These are phyloP conservation scores for Dendrocopos noguchii DNA, from an alignment of 2,113 vertebrate genomes.

Conservation along the genomic window DNA sequence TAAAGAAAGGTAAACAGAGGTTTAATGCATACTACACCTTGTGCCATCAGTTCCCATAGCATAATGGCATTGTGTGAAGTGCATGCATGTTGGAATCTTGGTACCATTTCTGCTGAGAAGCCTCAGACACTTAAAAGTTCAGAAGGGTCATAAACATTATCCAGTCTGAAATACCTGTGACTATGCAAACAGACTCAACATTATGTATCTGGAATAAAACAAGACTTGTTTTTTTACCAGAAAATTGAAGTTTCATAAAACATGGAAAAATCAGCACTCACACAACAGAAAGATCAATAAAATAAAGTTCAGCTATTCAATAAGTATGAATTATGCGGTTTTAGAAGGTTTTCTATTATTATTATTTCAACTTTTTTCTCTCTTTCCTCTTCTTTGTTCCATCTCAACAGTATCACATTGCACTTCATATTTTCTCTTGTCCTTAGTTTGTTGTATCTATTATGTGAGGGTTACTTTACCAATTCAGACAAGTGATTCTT, in stretches of 20 bases:
- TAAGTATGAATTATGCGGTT: not conserved
- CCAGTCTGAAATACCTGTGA: not conserved
- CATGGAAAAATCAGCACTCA: not conserved
- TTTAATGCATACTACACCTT: not conserved
- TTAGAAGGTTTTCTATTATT: not conserved
- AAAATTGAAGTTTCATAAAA: not conserved
- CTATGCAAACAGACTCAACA: not conserved
- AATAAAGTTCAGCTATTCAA: not conserved
- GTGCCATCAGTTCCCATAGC: no score
- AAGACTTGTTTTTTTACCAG: not conserved
- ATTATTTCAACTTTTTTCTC: not conserved
- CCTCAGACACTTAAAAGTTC: not conserved
- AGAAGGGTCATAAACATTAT: not conserved
- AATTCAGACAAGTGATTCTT: not conserved
- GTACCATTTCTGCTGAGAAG: not conserved
- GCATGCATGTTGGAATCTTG: fast-evolving
- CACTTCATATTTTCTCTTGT: not conserved
- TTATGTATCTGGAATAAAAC: not conserved
- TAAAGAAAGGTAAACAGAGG: not conserved
- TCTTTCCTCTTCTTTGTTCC: not conserved
- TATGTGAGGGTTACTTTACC: not conserved
- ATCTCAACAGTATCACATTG: not conserved
- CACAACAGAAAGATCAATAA: not conserved
- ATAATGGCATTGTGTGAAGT: not conserved
- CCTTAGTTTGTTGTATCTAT: not conserved